These are phyloP conservation scores for Aldrovandia affinis DNA, from an alignment of 2,797 vertebrate species.

Conservation along the genomic window DNA sequence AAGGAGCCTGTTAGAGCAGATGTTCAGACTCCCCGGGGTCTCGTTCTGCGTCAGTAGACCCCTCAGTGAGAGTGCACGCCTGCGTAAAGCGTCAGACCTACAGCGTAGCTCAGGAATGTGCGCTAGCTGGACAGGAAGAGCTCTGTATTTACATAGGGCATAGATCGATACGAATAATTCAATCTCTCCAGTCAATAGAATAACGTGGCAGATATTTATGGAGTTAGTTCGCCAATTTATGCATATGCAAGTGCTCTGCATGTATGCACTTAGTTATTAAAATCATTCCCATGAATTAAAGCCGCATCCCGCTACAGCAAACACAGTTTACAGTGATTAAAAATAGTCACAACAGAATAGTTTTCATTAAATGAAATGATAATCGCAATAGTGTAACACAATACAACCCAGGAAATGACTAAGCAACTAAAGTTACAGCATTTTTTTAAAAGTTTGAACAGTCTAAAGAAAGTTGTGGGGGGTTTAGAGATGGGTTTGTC, in stretches of 20 bases:
- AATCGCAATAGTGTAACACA: too few relatives aligned
- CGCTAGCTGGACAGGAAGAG: background rate
- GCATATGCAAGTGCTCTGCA: background rate
- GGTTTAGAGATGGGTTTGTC: too few relatives aligned
- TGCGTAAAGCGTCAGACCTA: background rate
- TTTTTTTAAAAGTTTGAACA: too few relatives aligned
- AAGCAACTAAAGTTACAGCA: too few relatives aligned
- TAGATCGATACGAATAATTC: background rate
- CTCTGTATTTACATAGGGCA: background rate
- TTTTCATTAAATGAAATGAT: too few relatives aligned
- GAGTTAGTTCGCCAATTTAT: background rate
- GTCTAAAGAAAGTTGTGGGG: too few relatives aligned
- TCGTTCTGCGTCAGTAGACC: background rate
- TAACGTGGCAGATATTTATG: background rate
- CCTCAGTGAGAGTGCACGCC: background rate
- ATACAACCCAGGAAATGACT: too few relatives aligned
- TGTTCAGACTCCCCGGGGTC: slow-evolving; percentile 12
- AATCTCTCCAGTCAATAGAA: background rate
- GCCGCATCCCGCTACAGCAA: too few relatives aligned
- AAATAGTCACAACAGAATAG: too few relatives aligned
- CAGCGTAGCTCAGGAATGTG: background rate
- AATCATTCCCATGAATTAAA: too few relatives aligned
- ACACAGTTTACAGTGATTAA: too few relatives aligned
- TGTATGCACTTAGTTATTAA: too few relatives aligned
- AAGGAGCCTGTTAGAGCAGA: background rate